Evolutionary conservation across 2,797 vertebrate species (phyloP), one percentile per base, ranked within the genome.

Genomic region (Poeciliopsis gracilis): DNA sequence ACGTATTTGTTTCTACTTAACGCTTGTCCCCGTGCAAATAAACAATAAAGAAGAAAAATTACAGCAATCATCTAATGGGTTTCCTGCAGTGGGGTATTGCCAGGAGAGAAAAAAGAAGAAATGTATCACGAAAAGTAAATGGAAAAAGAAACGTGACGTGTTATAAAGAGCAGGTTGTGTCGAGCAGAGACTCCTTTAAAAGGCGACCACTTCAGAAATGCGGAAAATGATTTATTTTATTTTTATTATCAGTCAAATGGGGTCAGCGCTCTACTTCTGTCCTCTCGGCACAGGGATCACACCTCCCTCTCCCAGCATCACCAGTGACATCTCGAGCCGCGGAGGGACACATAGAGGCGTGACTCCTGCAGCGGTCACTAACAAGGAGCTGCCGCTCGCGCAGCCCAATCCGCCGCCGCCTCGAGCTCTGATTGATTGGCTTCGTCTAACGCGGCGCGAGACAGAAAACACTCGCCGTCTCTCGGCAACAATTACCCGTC

Each of bases 401-500:
- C 86, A 20, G 38, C 76, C 15, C 72, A 13, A 18, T 15, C 15
- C 75, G 15, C 59, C 45, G 72, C 45, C 61, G 51, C 76, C 8
- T 66, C 51, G 73, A 77, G 76, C 82, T 76, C 33, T 90, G 89
- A 94, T 92, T 91, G 92, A 93, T 93, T 86, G 90, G 85, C 76
- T 75, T 90, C 82, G 70, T 88, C 84, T 86, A 81, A 87, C 81
- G 77, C 25, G 49, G 84, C 5, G 72, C 38, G 33, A 87, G 88
- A 92, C 88, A 87, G 84, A 87, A 90, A 92, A 92, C 89, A 86
- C 82, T 84, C 86, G 46, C 75, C 87, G 75, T 87, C 82, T 87
- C 85, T 91, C 89, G 43, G 80, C 87, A 84, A 90, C 93, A 92
- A 93, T 90, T 89, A 89, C 90, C 79, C 83, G 51, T 85, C 90